A percentile compares a stretch with the other conserved stretches of the same genome.
These are phyloP conservation scores for Ptilonorhynchus violaceus DNA, from an alignment of 2,113 vertebrate species.

Conservation along the genomic window DNA sequence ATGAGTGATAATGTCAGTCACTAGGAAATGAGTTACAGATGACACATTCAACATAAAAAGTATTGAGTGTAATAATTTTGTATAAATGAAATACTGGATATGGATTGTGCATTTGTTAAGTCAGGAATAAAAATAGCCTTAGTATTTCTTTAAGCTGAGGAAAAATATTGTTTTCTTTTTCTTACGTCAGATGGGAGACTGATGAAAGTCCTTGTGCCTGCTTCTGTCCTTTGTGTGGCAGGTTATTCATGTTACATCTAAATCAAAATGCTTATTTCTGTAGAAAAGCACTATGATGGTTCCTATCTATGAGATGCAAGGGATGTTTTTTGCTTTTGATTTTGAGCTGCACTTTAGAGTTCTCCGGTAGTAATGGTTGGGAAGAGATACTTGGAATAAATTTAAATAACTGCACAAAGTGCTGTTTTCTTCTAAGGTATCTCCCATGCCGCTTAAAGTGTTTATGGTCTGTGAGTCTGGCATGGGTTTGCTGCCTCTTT, in stretches of 20 bases:
- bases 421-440: background rate
- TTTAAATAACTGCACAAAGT: background rate
- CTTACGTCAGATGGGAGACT: background rate
- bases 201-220: background rate
- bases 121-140: background rate
- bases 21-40: background rate
- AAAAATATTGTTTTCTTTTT: background rate
- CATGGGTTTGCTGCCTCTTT: background rate
- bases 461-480: background rate
- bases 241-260: background rate
- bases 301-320: background rate
- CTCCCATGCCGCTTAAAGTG: accelerated
- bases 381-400: background rate
- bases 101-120: background rate
- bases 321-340: background rate
- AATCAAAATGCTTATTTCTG: background rate
- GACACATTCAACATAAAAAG: background rate
- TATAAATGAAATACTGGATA: background rate
- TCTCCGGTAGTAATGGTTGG: background rate
- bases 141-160: background rate
- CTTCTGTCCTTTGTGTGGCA: background rate
- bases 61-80: background rate
- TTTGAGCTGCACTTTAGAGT: background rate
- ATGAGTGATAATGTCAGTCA: background rate
- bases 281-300: background rate